Percentiles rank a stretch among this genome's conserved stretches.
These are phyloP conservation scores for Phaethon lepturus DNA, from an alignment of 2,113 vertebrate genomes.

Conservation along the genomic window DNA sequence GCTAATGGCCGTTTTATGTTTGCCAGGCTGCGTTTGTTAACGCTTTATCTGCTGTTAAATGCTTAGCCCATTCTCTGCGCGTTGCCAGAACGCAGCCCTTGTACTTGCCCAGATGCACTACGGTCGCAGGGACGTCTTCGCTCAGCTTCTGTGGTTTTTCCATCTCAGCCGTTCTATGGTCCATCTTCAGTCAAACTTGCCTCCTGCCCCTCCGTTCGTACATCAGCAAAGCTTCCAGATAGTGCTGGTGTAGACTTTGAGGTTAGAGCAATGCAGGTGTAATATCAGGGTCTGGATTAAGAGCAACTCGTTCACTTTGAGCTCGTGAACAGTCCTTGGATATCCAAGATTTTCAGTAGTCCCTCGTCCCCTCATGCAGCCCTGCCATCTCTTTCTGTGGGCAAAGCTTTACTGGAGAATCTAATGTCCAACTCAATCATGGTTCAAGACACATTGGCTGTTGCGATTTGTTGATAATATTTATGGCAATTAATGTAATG, in stretches of 20 bases:
- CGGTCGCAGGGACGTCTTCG: accelerated
- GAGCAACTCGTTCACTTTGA: background rate
- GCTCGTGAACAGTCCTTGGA: background rate
- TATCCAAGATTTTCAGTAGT: background rate
- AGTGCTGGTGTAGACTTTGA: background rate
- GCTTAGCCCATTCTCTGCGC: background rate
- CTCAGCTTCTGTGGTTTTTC: background rate
- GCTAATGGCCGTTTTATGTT: background rate
- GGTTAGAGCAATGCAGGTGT: background rate
- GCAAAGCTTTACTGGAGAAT: background rate
- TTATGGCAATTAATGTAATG: background rate
- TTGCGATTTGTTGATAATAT: background rate
- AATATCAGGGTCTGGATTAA: background rate
- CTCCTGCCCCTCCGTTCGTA: background rate
- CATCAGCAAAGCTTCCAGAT: background rate
- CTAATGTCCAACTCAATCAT: background rate
- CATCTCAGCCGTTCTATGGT: background rate
- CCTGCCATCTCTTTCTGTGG: background rate
- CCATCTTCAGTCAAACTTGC: background rate
- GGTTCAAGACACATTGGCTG: background rate
- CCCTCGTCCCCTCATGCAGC: background rate
- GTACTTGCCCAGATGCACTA: background rate
- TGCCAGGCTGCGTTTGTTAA: background rate
- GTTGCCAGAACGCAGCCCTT: background rate
- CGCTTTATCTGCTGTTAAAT: background rate